phyloP scores from a whole-genome alignment of 2,113 vertebrate genomes.

The Eulemur rufifrons region DNA sequence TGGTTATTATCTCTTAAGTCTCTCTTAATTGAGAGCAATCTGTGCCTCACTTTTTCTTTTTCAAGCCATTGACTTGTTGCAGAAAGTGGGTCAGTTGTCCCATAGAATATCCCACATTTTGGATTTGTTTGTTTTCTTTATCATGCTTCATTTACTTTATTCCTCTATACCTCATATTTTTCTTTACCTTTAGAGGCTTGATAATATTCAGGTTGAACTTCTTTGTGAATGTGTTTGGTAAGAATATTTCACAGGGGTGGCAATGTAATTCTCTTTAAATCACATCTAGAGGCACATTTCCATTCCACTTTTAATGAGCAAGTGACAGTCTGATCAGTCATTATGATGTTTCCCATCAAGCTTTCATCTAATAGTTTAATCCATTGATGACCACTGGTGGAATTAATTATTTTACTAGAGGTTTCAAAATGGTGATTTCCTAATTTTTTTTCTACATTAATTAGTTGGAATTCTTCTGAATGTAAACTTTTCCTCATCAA shows the following conservation, averaged over 20 bases:
- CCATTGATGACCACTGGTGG: background rate
- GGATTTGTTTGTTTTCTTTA: constrained; percentile 22
- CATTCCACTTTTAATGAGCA: background rate
- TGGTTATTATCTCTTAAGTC: background rate
- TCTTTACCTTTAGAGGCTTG: constrained; percentile 13
- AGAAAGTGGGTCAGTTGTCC: background rate
- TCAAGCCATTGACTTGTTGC: background rate
- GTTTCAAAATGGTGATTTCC: constrained; percentile 17
- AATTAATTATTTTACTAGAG: constrained; percentile 5
- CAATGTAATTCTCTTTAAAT: constrained; percentile 28
- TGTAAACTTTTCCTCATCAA: constrained; percentile 1
- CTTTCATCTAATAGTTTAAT: constrained; percentile 12
- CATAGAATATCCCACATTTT: constrained; percentile 1
- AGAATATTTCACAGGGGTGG: background rate
- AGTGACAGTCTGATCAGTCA: background rate
- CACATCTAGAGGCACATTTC: background rate
- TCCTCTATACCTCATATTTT: background rate
- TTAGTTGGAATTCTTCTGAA: constrained; percentile 24
- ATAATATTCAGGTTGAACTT: background rate
- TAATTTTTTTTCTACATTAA: constrained; percentile 46
- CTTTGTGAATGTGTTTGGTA: background rate
- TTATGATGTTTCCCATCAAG: background rate
- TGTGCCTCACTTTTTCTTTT: background rate
- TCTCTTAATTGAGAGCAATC: background rate
- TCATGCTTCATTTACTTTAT: constrained; percentile 20